Percentiles rank a stretch among this genome's conserved stretches.
These are phyloP conservation scores for Corythaeola cristata DNA, from an alignment of 2,113 vertebrate species.

Conservation along the genomic window DNA sequence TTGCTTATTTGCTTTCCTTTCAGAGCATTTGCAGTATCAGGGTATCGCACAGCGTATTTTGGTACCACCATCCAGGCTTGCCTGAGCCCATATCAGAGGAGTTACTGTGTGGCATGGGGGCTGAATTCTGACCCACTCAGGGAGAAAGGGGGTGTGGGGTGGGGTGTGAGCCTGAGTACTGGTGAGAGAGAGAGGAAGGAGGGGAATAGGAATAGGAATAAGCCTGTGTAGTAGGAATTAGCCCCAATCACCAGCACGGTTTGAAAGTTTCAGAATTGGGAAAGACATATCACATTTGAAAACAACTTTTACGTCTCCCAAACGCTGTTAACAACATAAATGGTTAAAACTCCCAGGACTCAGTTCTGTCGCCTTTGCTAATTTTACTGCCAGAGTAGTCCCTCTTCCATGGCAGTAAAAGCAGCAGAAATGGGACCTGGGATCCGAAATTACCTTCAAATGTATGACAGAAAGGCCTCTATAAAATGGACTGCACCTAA, in stretches of 20 bases:
- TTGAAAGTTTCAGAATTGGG: not conserved
- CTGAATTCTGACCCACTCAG: not conserved
- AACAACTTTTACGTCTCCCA: not conserved
- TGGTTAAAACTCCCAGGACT: not conserved
- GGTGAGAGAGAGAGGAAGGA: not conserved
- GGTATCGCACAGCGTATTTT: not conserved
- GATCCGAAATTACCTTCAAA: not conserved
- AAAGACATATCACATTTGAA: not conserved
- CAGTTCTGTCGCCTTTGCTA: not conserved
- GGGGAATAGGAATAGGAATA: not conserved
- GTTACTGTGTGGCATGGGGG: rapidly evolving
- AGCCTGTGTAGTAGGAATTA: not conserved
- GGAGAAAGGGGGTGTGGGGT: not conserved
- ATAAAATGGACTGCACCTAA: not conserved
- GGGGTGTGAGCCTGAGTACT: rapidly evolving
- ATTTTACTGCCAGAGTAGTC: not conserved
- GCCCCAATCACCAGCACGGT: rapidly evolving
- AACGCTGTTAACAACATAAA: not conserved
- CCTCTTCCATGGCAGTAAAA: not conserved
- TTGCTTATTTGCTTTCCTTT: not conserved
- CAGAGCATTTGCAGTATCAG: not conserved
- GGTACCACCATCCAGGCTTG: not conserved
- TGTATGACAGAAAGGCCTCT: not conserved
- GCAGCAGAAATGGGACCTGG: not conserved
- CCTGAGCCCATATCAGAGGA: not conserved